Evolutionary conservation across 2,797 vertebrate genomes (phyloP).

Genomic region (Phalloptychus januarius): DNA sequence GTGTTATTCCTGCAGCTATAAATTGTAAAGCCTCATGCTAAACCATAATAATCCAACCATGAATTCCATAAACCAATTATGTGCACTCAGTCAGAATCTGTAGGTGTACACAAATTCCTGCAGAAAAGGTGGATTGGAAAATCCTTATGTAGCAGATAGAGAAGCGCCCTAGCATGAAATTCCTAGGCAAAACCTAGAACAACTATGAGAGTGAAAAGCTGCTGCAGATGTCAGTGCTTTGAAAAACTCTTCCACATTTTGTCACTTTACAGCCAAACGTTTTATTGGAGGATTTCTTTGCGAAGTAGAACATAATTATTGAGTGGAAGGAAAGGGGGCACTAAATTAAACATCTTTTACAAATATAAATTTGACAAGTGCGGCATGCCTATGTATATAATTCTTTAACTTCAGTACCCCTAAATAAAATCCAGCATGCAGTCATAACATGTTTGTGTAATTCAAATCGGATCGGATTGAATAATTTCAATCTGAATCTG

Average conservation of each 20-base stretch:
- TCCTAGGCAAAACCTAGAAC: not conserved
- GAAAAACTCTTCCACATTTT: not conserved
- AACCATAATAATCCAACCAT: conserved; percentile 24
- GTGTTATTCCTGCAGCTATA: conserved; percentile 23
- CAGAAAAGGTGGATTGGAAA: conserved; percentile 48
- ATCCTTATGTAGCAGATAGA: conserved; percentile 50
- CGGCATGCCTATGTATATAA: not conserved
- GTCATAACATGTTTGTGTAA: not conserved
- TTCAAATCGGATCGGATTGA: not conserved
- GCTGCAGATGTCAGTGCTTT: not conserved
- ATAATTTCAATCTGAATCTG: not conserved
- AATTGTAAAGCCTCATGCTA: conserved; percentile 25
- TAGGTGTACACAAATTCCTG: conserved; percentile 40
- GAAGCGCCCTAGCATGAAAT: conserved; percentile 31
- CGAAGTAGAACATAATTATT: not conserved
- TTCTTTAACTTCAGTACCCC: not conserved
- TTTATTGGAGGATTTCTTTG: not conserved
- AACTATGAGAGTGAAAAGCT: not conserved
- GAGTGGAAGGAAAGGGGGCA: not conserved
- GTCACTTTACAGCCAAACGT: not conserved
- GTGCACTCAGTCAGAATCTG: conserved; percentile 25
- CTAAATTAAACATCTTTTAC: not conserved
- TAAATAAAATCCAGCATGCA: not conserved
- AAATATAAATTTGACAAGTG: not conserved
- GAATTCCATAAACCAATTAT: conserved; percentile 34